A percentile compares a stretch with the other conserved stretches of the same genome.
phyloP scores from a whole-genome alignment of 2,113 vertebrate species.

The Xyliphius kryptos region DNA sequence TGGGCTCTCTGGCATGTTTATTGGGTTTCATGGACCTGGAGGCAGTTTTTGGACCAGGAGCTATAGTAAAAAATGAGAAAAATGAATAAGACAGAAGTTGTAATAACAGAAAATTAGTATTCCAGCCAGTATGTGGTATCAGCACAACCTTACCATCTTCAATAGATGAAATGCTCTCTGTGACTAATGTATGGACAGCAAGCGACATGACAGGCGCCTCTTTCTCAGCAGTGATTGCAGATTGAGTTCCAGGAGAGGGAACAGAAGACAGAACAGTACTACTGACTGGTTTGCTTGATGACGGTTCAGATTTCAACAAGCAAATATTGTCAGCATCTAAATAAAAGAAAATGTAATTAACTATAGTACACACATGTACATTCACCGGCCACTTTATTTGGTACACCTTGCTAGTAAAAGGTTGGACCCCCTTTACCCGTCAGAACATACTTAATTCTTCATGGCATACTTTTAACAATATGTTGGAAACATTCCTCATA shows the following conservation, averaged over 20 bases:
- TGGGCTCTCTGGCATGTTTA: slow-evolving; percentile 52
- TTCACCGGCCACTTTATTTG: too few relatives aligned
- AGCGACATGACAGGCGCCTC: slow-evolving; percentile 22
- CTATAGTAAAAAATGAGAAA: too few relatives aligned
- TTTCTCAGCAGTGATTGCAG: slow-evolving; percentile 58
- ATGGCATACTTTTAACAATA: too few relatives aligned
- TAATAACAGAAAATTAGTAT: too few relatives aligned
- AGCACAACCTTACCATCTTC: slow-evolving; percentile 29
- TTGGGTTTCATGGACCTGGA: slow-evolving; percentile 45
- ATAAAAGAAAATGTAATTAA: too few relatives aligned
- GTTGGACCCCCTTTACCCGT: too few relatives aligned
- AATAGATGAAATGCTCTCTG: slow-evolving; percentile 22
- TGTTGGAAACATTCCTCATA: too few relatives aligned
- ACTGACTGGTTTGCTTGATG: slow-evolving; percentile 27
- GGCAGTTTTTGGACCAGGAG: slow-evolving; percentile 35
- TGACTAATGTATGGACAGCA: slow-evolving; percentile 21
- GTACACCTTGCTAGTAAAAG: too few relatives aligned
- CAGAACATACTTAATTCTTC: too few relatives aligned
- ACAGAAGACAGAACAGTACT: slow-evolving; percentile 50
- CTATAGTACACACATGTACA: too few relatives aligned
- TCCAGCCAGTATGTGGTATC: not conserved
- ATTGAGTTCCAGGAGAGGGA: slow-evolving; percentile 51
- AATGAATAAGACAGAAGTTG: too few relatives aligned
- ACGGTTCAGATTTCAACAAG: slow-evolving; percentile 15
- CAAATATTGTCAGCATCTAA: too few relatives aligned